phyloP scores from a whole-genome alignment of 2,797 vertebrate species.

The Diglossa cyanea region DNA sequence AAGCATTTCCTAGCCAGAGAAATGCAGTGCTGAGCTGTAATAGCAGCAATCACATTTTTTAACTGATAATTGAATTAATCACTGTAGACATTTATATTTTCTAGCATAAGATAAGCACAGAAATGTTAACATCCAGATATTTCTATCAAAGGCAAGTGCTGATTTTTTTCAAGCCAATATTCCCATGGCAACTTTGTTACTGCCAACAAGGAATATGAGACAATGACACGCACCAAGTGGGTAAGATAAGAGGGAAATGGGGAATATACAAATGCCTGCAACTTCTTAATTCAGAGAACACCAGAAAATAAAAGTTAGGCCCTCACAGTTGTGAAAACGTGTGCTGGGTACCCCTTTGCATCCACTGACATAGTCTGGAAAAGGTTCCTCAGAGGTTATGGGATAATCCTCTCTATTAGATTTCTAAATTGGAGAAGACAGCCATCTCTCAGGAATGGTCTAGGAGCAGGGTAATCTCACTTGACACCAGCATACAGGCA shows the following conservation, averaged over 20 bases:
- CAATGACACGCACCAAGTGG: background rate
- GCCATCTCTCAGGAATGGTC: background rate
- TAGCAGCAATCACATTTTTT: background rate
- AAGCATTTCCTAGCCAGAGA: background rate
- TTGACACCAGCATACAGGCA: background rate
- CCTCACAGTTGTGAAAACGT: rapidly evolving
- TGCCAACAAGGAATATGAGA: background rate
- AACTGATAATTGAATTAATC: background rate
- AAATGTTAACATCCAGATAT: background rate
- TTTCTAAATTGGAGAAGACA: background rate
- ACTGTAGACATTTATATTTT: background rate
- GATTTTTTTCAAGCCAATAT: conserved; percentile 1
- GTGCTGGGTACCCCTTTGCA: background rate
- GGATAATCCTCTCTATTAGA: background rate
- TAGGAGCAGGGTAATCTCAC: background rate
- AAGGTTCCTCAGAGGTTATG: background rate
- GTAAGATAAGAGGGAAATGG: background rate
- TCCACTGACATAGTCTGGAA: background rate
- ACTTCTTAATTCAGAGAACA: background rate
- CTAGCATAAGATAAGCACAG: background rate
- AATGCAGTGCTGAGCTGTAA: background rate
- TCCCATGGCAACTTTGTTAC: conserved; percentile 18
- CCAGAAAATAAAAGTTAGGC: background rate
- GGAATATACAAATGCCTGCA: background rate
- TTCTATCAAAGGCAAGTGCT: background rate